Evolutionary conservation across 2,113 vertebrate species (phyloP).

Genomic region (Junco hyemalis): DNA sequence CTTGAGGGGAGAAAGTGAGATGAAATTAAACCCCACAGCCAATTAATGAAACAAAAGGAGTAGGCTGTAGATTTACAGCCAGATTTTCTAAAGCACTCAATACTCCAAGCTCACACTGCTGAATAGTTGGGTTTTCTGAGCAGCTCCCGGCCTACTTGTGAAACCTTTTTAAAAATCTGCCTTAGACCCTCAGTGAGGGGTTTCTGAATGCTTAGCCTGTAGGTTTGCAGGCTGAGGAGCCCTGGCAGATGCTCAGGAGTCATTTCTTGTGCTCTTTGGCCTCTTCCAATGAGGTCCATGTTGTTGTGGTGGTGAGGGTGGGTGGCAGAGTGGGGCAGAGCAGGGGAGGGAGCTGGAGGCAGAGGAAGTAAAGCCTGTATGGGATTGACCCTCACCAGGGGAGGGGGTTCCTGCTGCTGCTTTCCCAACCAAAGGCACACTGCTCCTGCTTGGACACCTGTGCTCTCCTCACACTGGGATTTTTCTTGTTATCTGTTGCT

Average conservation of each 20-base stretch:
- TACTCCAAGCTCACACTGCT: not conserved
- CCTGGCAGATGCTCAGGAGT: not conserved
- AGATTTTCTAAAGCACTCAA: not conserved
- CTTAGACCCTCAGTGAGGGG: not conserved
- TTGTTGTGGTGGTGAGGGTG: accelerated
- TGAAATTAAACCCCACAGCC: not conserved
- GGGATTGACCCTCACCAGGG: not conserved
- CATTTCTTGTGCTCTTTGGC: not conserved
- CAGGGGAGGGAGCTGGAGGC: not conserved
- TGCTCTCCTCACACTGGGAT: not conserved
- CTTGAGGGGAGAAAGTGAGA: slow-evolving; percentile 4
- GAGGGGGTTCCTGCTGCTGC: not conserved
- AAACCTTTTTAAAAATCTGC: not conserved
- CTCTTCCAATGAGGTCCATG: not conserved
- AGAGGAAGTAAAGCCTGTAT: accelerated
- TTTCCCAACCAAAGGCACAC: not conserved
- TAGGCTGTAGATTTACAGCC: not conserved
- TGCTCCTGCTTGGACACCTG: not conserved
- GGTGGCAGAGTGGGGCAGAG: not conserved
- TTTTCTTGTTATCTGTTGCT: not conserved
- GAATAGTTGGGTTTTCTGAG: not conserved
- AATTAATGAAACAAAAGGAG: slow-evolving; percentile 16
- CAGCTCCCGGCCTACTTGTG: not conserved
- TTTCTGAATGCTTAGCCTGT: not conserved
- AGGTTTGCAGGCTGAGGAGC: not conserved